phyloP scores from a whole-genome alignment of 2,888 invertebrate species.

The Leucophenga maculata region DNA sequence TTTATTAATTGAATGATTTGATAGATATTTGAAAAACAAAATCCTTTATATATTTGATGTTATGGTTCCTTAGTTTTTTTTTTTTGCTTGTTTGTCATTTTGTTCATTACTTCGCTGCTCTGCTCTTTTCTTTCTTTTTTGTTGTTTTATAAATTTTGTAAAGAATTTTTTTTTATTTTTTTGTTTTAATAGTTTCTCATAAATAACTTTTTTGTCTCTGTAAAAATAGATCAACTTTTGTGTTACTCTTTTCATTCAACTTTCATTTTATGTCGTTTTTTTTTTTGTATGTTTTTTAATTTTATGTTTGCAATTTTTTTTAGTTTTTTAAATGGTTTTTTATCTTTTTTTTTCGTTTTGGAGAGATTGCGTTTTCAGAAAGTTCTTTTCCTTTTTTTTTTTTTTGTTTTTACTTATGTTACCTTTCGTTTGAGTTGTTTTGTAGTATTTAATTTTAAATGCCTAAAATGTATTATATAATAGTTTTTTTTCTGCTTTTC shows the following conservation, averaged over 20 bases:
- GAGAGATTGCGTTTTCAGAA: conserved; percentile 66
- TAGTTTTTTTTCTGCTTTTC: conserved; percentile 32
- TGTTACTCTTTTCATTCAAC: conserved; percentile 47
- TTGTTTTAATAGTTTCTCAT: conserved; percentile 36
- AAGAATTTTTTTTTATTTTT: conserved; percentile 50
- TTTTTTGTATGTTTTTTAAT: conserved; percentile 47
- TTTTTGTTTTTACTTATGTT: conserved; percentile 24
- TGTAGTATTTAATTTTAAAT: conserved; percentile 50
- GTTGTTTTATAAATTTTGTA: conserved; percentile 56
- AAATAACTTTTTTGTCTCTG: conserved; percentile 50
- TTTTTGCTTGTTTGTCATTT: conserved; percentile 39
- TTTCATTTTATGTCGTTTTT: conserved; percentile 52
- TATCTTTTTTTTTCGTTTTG: conserved; percentile 42
- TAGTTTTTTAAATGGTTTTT: conserved; percentile 23
- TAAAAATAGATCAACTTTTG: conserved; percentile 64
- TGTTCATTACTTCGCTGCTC: conserved; percentile 42
- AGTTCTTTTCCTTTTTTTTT: conserved; percentile 36
- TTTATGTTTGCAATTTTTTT: conserved; percentile 49
- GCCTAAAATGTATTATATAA: conserved; percentile 53
- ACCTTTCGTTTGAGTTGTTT: conserved; percentile 44
- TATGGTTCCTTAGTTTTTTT: conserved; percentile 55
- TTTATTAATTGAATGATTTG: conserved; percentile 54
- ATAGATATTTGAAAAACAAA: conserved; percentile 53
- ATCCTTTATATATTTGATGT: conserved; percentile 48
- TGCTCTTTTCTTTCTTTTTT: conserved; percentile 44